phyloP scores from a whole-genome alignment of 2,797 vertebrate genomes.

The Mormyrus proboscirostris region DNA sequence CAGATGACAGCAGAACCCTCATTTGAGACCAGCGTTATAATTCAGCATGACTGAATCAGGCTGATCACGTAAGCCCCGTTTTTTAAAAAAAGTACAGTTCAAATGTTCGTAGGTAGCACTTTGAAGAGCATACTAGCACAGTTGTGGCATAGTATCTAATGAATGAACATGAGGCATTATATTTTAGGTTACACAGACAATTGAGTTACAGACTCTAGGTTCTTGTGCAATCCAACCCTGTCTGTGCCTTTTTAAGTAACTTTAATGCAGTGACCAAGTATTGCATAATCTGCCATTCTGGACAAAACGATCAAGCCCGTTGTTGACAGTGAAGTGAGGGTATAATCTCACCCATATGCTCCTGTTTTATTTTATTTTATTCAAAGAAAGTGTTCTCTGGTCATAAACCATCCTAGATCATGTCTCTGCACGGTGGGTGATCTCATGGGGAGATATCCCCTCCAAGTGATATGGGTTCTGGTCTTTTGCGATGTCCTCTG shows the following conservation, averaged over 20 bases:
- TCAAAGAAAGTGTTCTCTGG: neutral
- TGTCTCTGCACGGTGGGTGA: neutral
- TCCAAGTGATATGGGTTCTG: neutral
- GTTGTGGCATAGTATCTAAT: neutral
- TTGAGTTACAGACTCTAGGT: neutral
- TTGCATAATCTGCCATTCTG: neutral
- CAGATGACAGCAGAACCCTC: slow-evolving; percentile 1
- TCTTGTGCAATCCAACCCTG: neutral
- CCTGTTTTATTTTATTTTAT: neutral
- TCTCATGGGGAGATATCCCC: neutral
- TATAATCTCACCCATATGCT: neutral
- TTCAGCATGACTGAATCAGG: neutral
- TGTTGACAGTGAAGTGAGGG: neutral
- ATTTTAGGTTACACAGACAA: neutral
- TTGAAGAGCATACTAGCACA: neutral
- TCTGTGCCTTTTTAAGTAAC: neutral
- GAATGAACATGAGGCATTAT: neutral
- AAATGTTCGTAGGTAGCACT: neutral
- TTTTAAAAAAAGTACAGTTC: neutral
- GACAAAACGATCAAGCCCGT: neutral
- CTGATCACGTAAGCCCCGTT: neutral
- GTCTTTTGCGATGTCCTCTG: neutral
- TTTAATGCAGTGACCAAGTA: neutral
- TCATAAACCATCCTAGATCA: neutral
- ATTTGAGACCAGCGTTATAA: neutral